Base-by-base conservation (phyloP, 2,888 invertebrate genomes). In the Bombylius major region DNA sequence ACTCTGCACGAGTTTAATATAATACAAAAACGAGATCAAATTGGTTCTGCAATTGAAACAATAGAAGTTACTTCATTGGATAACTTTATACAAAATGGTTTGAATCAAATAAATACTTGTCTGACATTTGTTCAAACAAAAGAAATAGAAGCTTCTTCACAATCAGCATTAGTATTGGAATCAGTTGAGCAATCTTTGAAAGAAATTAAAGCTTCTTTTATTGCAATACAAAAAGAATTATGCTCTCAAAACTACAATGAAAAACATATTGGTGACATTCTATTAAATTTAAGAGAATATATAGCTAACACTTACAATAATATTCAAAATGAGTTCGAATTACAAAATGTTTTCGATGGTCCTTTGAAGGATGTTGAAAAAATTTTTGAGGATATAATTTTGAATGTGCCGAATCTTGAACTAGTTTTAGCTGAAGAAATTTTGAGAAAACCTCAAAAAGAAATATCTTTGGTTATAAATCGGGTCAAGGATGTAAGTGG, bases 351-450 rank as follows among this genome's bases (percentile, higher is more conserved):
- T n/a, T 58, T 72, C 31, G 69, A 71, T 32, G 58, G 54, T 13
- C 51, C 56, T 4, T 14, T 58, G 33, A 57, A 58, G 33, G 70
- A 67, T 56, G 65, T 71, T 42, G 72, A 73, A 57, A 68, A 65
- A 58, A 70, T 66, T 5, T 70, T 72, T 56, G 70, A 71, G 48
- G 72, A 72, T 51, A 68, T 72, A 47, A 57, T 72, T 23, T 63
- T 68, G 4, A 66, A 68, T 0, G 58, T 72, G 50, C 72, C 72
- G 0, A 70, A 61, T 66, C 71, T 60, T 59, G 79, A 63, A 66
- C 70, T 66, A 31, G 67, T 79, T 46, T 66, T 81, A 52, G 75
- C 78, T n/a, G 63, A 69, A 49, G 76, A 76, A 55, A 72, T 74
- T 62, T 69, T 70, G 55, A 60, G 67, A 5, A 71, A 77, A 58